Conservation (phyloP, 2,113 vertebrate species). For the Rhodinocichla rosea region DNA sequence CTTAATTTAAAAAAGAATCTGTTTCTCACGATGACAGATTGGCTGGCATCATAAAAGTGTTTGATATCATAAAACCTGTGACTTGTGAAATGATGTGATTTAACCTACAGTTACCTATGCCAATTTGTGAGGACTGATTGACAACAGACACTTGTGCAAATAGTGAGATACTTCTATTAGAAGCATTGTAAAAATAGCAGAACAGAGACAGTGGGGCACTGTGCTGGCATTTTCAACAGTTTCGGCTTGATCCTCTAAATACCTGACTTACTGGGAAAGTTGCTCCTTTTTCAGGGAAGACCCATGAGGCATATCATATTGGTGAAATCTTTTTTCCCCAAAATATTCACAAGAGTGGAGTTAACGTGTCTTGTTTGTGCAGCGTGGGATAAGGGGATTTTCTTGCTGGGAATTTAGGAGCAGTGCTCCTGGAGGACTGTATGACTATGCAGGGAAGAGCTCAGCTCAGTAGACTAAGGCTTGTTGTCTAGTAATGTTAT, state of each 20-base stretch:
- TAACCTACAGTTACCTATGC: slow-evolving; percentile 35
- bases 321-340: background rate
- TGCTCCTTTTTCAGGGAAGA: background rate
- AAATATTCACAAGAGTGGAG: background rate
- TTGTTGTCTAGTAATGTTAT: background rate
- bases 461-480: background rate
- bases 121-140: slow-evolving; percentile 24
- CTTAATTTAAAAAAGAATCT: slow-evolving; percentile 17
- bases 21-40: slow-evolving; percentile 66
- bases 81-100: slow-evolving; percentile 44
- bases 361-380: background rate
- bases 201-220: background rate
- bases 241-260: background rate
- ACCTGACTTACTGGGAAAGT: background rate
- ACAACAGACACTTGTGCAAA: slow-evolving; percentile 22
- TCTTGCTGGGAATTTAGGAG: background rate
- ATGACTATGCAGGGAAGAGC: background rate
- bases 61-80: slow-evolving; percentile 59
- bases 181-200: background rate
- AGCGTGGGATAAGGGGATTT: background rate
- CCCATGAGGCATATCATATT: background rate
- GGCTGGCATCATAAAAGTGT: slow-evolving; percentile 38
- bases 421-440: background rate
- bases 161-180: background rate
- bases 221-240: background rate